Evolutionary conservation across 2,888 invertebrate genomes (phyloP).

Genomic region (Phalera bucephala): DNA sequence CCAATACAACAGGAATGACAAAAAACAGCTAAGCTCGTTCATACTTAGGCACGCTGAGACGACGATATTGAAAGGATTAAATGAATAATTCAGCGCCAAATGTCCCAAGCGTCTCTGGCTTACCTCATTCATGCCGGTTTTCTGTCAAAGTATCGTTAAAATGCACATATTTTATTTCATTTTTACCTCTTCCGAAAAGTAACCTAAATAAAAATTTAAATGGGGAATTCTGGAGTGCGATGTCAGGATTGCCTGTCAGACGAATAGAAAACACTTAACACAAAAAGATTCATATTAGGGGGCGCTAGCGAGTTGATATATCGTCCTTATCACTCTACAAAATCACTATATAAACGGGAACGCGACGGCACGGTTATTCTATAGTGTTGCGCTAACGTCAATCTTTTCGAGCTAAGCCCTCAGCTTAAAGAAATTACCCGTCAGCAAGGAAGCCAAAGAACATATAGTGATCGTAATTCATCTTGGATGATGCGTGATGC

Average conservation of each 20-base stretch:
- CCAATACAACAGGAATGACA: constrained; percentile 45
- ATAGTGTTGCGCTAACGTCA: too few relatives aligned
- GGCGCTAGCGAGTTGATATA: too few relatives aligned
- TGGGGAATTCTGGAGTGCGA: constrained; percentile 3
- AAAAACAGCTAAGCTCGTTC: constrained; percentile 43
- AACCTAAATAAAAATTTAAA: constrained; percentile 35
- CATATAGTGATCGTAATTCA: too few relatives aligned
- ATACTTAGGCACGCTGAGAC: constrained; percentile 47
- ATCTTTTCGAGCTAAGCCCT: too few relatives aligned
- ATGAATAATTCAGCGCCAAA: constrained; percentile 68
- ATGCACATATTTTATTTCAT: constrained; percentile 63
- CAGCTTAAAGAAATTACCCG: too few relatives aligned
- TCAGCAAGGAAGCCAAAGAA: too few relatives aligned
- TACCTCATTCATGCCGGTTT: constrained; percentile 51
- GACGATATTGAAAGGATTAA: constrained; percentile 71
- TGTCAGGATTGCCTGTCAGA: neutral
- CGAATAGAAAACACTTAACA: neutral
- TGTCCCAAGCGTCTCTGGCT: constrained; percentile 56
- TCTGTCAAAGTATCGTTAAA: constrained; percentile 59
- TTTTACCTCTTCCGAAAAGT: constrained; percentile 37
- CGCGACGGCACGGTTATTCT: too few relatives aligned
- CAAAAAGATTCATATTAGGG: too few relatives aligned
- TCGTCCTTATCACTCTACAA: too few relatives aligned
- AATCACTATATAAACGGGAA: too few relatives aligned
- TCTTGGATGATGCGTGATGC: too few relatives aligned